phyloP scores from a whole-genome alignment of 2,888 invertebrate genomes.

The Cloeon dipterum region DNA sequence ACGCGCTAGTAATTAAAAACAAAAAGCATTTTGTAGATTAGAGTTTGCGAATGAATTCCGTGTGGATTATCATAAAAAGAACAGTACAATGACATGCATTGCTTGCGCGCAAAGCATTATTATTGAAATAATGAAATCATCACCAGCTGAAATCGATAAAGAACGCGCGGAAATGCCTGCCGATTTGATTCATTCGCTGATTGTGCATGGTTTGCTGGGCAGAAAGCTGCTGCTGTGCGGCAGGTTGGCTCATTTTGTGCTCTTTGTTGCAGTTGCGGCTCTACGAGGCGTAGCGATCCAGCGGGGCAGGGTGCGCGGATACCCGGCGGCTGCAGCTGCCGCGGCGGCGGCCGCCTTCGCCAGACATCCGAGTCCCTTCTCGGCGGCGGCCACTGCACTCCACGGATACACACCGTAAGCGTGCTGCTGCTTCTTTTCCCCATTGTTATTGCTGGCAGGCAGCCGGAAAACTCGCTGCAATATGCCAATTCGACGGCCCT shows the following conservation, averaged over 20 bases:
- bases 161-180: too few relatives aligned
- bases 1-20: too few relatives aligned
- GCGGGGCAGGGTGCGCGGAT: conserved; percentile 32
- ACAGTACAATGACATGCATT: too few relatives aligned
- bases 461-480: background rate
- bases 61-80: too few relatives aligned
- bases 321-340: conserved; percentile 32
- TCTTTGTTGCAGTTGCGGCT: conserved; percentile 32
- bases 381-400: conserved; percentile 49
- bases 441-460: background rate
- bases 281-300: conserved; percentile 67
- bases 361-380: conserved; percentile 39
- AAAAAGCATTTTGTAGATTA: too few relatives aligned
- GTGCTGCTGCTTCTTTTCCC: conserved; percentile 17
- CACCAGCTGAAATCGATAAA: too few relatives aligned
- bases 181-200: background rate
- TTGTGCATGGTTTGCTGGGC: background rate
- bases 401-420: conserved; percentile 86
- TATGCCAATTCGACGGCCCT: background rate
- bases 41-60: too few relatives aligned
- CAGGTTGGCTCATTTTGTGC: background rate
- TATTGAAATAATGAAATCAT: too few relatives aligned
- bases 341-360: conserved; percentile 47
- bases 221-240: background rate
- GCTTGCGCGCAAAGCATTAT: too few relatives aligned